Percentiles rank a stretch among this genome's conserved stretches.
Evolutionary conservation across 1,140 invertebrate genomes (phyloP).

Genomic region (Meloidogyne hapla): DNA sequence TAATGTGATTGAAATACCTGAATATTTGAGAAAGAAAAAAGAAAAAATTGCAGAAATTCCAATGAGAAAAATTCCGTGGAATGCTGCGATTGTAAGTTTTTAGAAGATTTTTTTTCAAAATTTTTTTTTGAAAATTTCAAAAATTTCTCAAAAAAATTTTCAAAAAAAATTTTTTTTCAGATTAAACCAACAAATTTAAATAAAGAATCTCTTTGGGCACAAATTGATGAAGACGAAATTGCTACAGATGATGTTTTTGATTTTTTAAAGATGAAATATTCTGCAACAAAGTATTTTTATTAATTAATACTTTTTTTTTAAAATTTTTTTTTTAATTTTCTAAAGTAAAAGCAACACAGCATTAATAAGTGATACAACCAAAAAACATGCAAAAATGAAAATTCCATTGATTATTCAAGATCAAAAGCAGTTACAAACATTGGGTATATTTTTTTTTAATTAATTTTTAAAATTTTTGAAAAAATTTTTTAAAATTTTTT

Average conservation of each 20-base stretch:
- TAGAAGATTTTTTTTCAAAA: too few species aligned
- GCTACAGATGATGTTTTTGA: conserved; percentile 43
- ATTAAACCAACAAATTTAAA: conserved; percentile 46
- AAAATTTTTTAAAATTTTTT: too few species aligned
- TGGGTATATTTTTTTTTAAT: conserved; percentile 31
- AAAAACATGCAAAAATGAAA: conserved; percentile 33
- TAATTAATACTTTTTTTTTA: conserved; percentile 2
- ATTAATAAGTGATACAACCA: conserved; percentile 16
- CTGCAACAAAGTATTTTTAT: conserved; percentile 26
- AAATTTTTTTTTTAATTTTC: neutral
- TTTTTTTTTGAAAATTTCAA: too few species aligned
- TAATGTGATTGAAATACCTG: conserved; percentile 33
- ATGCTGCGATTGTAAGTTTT: conserved; percentile 36
- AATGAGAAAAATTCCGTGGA: conserved; percentile 48
- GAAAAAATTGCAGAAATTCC: conserved; percentile 35
- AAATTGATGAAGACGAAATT: conserved; percentile 40
- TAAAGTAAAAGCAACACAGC: conserved; percentile 10
- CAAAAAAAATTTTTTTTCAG: conserved; percentile 26
- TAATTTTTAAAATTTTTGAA: conserved; percentile 9
- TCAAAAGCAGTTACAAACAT: conserved; percentile 34
- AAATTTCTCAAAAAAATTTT: too few species aligned
- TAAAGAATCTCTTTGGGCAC: conserved; percentile 42
- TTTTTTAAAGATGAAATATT: conserved; percentile 43
- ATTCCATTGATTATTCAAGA: conserved; percentile 44
- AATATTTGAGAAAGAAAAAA: conserved; percentile 35